These are phyloP conservation scores for Siphonodentalium dalli DNA, from an alignment of 2,888 invertebrate species.

Conservation along the genomic window DNA sequence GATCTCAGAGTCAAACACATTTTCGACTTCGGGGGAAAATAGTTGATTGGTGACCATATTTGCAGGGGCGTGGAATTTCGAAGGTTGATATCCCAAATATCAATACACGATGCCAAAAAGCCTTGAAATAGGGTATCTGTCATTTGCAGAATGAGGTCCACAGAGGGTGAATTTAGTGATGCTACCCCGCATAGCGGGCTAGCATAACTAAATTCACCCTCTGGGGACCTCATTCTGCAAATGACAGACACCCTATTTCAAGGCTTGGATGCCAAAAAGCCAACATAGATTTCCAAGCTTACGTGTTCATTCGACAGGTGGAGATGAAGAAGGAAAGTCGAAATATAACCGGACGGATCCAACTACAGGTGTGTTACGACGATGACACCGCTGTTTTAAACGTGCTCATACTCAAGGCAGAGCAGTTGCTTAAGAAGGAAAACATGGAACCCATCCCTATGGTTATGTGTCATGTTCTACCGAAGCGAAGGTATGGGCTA, in stretches of 20 bases:
- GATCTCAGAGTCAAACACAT: too few species aligned
- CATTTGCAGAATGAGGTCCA: too few species aligned
- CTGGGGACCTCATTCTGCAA: neutral
- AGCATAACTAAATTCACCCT: neutral
- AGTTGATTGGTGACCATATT: too few species aligned
- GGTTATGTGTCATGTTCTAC: conserved; percentile 43
- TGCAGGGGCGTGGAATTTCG: too few species aligned
- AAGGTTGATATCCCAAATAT: too few species aligned
- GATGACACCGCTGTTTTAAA: conserved; percentile 82
- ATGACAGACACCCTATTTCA: neutral
- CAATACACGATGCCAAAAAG: too few species aligned
- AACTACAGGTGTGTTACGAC: conserved; percentile 89
- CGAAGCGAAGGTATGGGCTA: conserved; percentile 39
- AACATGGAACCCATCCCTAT: conserved; percentile 37
- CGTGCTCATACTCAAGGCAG: conserved; percentile 84
- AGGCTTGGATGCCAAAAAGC: too few species aligned
- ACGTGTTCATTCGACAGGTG: conserved; percentile 38
- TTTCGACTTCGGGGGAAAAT: too few species aligned
- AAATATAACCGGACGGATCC: conserved; percentile 68
- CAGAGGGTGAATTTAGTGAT: neutral
- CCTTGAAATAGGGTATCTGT: too few species aligned
- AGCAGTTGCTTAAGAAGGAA: conserved; percentile 76
- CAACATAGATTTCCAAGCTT: too few species aligned
- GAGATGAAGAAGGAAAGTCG: conserved; percentile 48
- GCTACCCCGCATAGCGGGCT: neutral